Evolutionary conservation across 2,113 vertebrate species (phyloP).

Genomic region (Scomber scombrus): DNA sequence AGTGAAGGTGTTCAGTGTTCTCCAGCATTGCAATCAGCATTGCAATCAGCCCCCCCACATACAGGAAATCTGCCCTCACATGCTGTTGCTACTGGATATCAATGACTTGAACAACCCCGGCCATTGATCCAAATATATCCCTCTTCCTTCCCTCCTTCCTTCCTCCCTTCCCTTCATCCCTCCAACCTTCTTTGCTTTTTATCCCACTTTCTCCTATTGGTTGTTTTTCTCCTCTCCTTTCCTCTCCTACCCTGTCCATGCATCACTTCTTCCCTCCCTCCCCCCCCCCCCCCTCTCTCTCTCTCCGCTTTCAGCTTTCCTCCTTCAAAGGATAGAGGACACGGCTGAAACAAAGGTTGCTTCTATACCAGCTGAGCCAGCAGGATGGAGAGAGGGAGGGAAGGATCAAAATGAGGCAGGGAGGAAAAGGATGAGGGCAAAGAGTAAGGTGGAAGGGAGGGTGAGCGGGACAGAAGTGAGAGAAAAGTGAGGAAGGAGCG

Average conservation of each 20-base stretch:
- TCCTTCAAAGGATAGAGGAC: slow-evolving; percentile 73
- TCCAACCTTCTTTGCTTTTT: slow-evolving; percentile 21
- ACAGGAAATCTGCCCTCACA: slow-evolving; percentile 60
- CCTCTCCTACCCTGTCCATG: slow-evolving; percentile 4
- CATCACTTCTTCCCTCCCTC: slow-evolving; percentile 24
- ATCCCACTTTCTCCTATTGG: slow-evolving; percentile 33
- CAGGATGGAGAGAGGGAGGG: slow-evolving; percentile 59
- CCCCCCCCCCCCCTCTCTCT: slow-evolving; percentile 12
- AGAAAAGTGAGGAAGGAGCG: slow-evolving; percentile 20
- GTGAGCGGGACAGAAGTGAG: slow-evolving; percentile 28
- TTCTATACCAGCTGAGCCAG: slow-evolving; percentile 78
- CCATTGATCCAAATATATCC: slow-evolving; percentile 66
- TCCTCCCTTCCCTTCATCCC: slow-evolving; percentile 6
- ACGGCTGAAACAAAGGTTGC: slow-evolving; percentile 74
- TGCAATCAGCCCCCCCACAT: slow-evolving; percentile 37
- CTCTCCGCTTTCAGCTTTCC: slow-evolving; percentile 47
- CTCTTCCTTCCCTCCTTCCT: slow-evolving; percentile 20
- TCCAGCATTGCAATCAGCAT: slow-evolving; percentile 23
- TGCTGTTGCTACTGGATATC: slow-evolving; percentile 65
- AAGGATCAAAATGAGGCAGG: slow-evolving; percentile 47
- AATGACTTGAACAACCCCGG: slow-evolving; percentile 69
- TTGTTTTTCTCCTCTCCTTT: background rate
- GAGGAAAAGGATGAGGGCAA: slow-evolving; percentile 63
- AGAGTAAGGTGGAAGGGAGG: slow-evolving; percentile 54
- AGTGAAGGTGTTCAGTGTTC: background rate